Base-by-base conservation (phyloP, 2,113 vertebrate genomes). In the Odocoileus hemionus region DNA sequence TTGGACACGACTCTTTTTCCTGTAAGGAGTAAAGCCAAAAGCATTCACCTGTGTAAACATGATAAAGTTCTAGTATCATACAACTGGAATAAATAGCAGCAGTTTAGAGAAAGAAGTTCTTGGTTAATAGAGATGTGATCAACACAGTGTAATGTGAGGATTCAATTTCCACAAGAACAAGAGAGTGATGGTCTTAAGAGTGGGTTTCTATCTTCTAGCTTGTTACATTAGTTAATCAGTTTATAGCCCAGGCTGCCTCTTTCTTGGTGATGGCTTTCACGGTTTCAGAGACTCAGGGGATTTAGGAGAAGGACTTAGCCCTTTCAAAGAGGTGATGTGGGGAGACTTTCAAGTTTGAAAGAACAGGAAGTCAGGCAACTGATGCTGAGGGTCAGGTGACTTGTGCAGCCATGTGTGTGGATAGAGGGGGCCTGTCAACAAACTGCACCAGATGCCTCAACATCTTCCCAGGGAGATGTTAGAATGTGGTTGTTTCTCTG, bases 21-120 rank as follows among this genome's bases (percentile, higher is more conserved):
- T 60, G 61, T 91, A 94, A 70, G 55, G 89, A 88, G 43, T 83
- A 91, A 92, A 70, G 57, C 83, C 79, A 80, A 70, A 96, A 76
- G 25, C 80, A 94, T 67, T 95, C 88, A 97, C 93, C 88, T 97
- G 92, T 89, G 78, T 88, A 92, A 97, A 97, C 89, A 96, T 70
- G 92, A 86, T 94, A 43, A 91, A 74, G 45, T 58, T 88, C 79
- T 84, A 70, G 33, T 84, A 43, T 91, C 60, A 67, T 30, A 85
- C 21, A 33, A 23, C 47, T 67, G 57, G 86, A 91, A 86, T 94
- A 88, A 78, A 95, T 28, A 91, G 30, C 43, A 97, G 17, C 76
- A 92, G 30, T 57, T 96, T 39, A 86, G 78, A 58, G 67, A 91
- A 64, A 64, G 78, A 43, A 54, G n/a, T 15, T 88, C 76, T 95